These are phyloP conservation scores for Enteromius mattozi DNA, from an alignment of 2,797 vertebrate genomes.

Conservation along the genomic window DNA sequence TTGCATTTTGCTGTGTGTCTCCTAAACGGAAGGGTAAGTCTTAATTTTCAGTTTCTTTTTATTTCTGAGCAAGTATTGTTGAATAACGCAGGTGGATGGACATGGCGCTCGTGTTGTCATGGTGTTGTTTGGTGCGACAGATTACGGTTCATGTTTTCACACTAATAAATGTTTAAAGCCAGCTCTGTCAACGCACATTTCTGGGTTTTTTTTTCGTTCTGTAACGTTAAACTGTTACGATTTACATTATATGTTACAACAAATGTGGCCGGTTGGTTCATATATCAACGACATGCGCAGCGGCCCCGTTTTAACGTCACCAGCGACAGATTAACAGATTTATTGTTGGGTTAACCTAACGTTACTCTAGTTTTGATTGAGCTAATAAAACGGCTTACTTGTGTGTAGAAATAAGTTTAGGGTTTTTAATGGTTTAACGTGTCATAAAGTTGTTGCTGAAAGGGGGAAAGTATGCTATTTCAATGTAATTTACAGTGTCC, in stretches of 20 bases:
- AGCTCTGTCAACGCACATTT: not conserved
- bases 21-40: constrained; percentile 11
- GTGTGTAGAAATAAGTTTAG: not conserved
- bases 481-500: not conserved
- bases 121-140: constrained; percentile 14
- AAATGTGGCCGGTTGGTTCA: not conserved
- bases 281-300: not conserved
- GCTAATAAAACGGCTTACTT: not conserved
- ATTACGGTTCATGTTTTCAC: constrained; percentile 1
- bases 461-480: not conserved
- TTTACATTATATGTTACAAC: no score
- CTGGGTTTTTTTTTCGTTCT: not conserved
- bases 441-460: not conserved
- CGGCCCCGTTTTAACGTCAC: not conserved
- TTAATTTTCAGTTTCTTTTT: not conserved
- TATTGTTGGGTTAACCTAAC: not conserved
- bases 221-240: not conserved
- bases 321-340: constrained; percentile 25
- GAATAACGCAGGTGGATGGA: constrained; percentile 15
- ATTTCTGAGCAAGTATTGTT: not conserved
- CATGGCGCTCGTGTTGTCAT: constrained; percentile 45
- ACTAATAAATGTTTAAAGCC: not conserved
- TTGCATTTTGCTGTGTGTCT: not conserved
- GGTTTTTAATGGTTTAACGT: not conserved
- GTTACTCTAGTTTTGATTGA: not conserved